Base-by-base conservation (phyloP, 2,113 vertebrate genomes). In the Pavo muticus region DNA sequence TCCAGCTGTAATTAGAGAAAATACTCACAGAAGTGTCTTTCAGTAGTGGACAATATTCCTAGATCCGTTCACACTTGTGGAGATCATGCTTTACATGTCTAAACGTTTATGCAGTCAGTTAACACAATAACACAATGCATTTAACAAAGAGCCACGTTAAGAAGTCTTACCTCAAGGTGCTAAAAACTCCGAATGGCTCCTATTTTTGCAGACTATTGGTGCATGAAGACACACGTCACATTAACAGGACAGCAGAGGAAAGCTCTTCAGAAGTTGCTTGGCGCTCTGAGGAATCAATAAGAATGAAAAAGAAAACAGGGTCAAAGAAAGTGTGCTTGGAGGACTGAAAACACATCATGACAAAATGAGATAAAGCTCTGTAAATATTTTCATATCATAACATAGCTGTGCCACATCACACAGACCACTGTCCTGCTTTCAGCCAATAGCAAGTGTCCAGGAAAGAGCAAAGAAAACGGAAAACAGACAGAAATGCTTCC, bases 131-230 rank as follows among this genome's bases (percentile, higher is more conserved):
- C 29, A 20, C 3, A 47, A 63, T 8, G 6, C 19, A 61, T 35
- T 78, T 76, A 71, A 50, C 50, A 81, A 93, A 39, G 16, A 87
- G 37, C 3, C n/a, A 47, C 0, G 2, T 57, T 27, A 27, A 52
- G 61, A 39, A 56, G 21, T 15, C 92, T 94, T 94, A 94, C 96
- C 93, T 96, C 65, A 37, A 89, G 92, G 79, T 32, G 63, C 29
- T 86, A 68, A 73, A 74, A 82, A 40, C 67, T 76, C 86, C 83
- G 57, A 60, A 30, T 47, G 84, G 59, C 27, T 93, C 42, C 61
- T 72, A 52, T 10, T 92, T 90, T 69, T 50, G 24, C 21, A 44
- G 76, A 25, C 50, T 39, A 29, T 21, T 54, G 69, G 79, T 42
- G 68, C 72, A 56, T 57, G 78, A 57, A 71, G 70, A 77, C 59